Percentiles rank a stretch among this genome's conserved stretches.
Conservation (phyloP, 1,140 invertebrate species). For the Eurosta solidaginis region DNA sequence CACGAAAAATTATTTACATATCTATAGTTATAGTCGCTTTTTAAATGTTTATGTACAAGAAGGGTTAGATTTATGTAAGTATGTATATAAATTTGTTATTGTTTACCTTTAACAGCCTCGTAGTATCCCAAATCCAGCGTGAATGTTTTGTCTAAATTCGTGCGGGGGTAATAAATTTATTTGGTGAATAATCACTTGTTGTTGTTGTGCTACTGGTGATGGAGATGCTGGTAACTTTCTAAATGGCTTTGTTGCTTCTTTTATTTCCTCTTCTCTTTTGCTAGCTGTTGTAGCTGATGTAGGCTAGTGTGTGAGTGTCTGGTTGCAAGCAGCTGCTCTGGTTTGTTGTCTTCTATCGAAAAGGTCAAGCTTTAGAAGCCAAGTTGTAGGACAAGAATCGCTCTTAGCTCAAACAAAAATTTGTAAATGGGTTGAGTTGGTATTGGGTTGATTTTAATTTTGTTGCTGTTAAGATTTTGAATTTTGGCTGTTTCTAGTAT, state of each 20-base stretch:
- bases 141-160: conserved; percentile 53
- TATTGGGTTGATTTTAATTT: not conserved
- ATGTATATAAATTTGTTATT: not conserved
- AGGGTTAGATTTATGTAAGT: not conserved
- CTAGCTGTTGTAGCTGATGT: not conserved
- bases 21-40: too few species aligned
- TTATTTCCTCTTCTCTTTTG: too few species aligned
- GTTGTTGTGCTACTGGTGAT: conserved; percentile 5
- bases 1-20: not conserved
- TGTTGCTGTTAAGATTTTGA: not conserved
- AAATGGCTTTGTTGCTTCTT: not conserved
- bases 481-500: not conserved
- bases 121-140: conserved; percentile 60
- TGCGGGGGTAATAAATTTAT: not conserved
- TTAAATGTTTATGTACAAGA: not conserved
- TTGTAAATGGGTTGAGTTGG: not conserved
- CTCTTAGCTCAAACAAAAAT: not conserved
- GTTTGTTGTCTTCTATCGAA: not conserved
- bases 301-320: too few species aligned
- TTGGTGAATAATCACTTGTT: conserved; percentile 9
- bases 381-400: too few species aligned
- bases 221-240: conserved; percentile 26
- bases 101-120: conserved; percentile 57
- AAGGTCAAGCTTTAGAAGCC: conserved; percentile 7
- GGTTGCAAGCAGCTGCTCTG: not conserved